These are phyloP conservation scores for Anagyrus pseudococci DNA, from an alignment of 2,888 invertebrate species.

Conservation along the genomic window DNA sequence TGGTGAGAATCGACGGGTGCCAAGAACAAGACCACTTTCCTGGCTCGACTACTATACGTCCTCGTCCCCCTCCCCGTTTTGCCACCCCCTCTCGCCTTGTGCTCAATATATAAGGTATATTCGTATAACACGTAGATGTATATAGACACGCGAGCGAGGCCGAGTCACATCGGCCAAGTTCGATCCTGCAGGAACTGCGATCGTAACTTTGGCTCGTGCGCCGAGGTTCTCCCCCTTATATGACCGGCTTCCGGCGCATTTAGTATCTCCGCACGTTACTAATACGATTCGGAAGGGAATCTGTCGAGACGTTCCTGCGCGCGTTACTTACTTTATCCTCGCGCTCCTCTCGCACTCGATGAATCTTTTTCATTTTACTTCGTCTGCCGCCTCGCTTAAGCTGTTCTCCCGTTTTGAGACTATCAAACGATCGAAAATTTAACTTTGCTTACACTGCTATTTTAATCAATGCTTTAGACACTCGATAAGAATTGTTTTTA, in stretches of 20 bases:
- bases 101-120: not conserved
- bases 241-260: slow-evolving; percentile 31
- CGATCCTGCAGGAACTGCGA: slow-evolving; percentile 23
- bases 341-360: slow-evolving; percentile 4
- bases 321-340: not conserved
- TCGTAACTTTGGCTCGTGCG: slow-evolving; percentile 19
- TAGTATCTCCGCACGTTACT: slow-evolving; percentile 41
- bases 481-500: too few species aligned
- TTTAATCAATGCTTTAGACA: too few species aligned
- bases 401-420: too few species aligned
- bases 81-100: not conserved
- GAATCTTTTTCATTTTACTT: too few species aligned
- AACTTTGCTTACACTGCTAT: too few species aligned
- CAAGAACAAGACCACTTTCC: slow-evolving; percentile 29
- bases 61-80: not conserved
- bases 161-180: slow-evolving; percentile 2
- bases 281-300: slow-evolving; percentile 39
- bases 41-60: not conserved
- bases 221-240: not conserved
- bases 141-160: too few species aligned
- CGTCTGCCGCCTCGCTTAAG: too few species aligned
- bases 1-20: slow-evolving; percentile 12
- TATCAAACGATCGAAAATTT: too few species aligned
- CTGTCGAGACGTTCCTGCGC: slow-evolving; percentile 9
- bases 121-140: slow-evolving; percentile 14